Base-by-base conservation (phyloP, 2,888 invertebrate genomes). In the Macroteleia sp. region DNA sequence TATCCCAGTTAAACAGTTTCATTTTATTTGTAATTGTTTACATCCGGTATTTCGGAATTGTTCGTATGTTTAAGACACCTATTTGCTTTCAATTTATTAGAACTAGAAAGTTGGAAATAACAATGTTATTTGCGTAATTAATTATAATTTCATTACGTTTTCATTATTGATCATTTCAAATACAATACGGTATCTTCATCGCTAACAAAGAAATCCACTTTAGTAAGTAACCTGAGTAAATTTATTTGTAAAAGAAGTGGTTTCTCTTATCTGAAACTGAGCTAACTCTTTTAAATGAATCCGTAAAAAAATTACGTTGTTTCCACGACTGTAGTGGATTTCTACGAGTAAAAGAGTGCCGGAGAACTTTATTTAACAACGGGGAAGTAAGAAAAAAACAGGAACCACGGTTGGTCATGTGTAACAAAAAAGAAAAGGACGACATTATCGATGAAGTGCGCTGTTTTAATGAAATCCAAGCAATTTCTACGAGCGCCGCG, bases 391-490 rank as follows among this genome's bases (percentile, higher is more conserved):
- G 9, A 62, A 59, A 44, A 22, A 28, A 44, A 8, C 20, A 9
- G 10, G 16, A 34, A 12, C 4, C 2, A 10, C 19, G 4, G n/a
- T 10, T 22, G 36, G 32, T 54, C 59, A 44, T 57, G 42, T 52
- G 59, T 36, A 44, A 46, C 30, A 59, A 46, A 36, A 70, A 46
- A n/a, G 19, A 70, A 44, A 46, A 19, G 14, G 25, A 44, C 30
- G 44, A 57, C 20, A 64, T 76, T 66, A 71, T 71, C 66, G 54
- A 42, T 59, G 30, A 14, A 77, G 54, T 48, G 30, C 46, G 28
- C 22, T 19, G 50, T 61, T 71, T 61, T 66, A 77, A 71, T 77
- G 67, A 67, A 71, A 77, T 61, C 66, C 66, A 34, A 71, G 71
- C 54, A 64, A 66, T 77, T 61, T 22, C 17, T 19, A 2, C 50